phyloP scores from a whole-genome alignment of 1,140 invertebrate genomes.

The Hestina assimilis region DNA sequence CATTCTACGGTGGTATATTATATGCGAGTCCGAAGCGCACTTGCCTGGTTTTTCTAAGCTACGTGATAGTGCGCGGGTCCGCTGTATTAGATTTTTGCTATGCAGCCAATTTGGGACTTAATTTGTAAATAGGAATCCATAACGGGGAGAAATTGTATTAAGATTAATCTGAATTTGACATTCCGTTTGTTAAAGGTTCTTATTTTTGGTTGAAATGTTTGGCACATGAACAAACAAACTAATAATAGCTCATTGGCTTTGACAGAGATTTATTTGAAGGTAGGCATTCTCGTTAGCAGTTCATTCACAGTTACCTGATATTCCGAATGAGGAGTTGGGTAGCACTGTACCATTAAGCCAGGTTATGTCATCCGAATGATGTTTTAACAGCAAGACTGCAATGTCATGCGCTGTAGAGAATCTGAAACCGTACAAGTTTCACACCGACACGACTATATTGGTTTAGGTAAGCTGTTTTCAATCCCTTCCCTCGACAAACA shows the following conservation, averaged over 20 bases:
- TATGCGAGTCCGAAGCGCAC: too few species aligned
- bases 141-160: too few species aligned
- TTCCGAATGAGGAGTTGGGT: slow-evolving; percentile 55
- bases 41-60: too few species aligned
- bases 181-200: slow-evolving; percentile 11
- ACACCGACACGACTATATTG: slow-evolving; percentile 6
- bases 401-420: slow-evolving; percentile 58
- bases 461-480: slow-evolving; percentile 21
- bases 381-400: slow-evolving; percentile 48
- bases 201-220: slow-evolving; percentile 38
- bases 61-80: too few species aligned
- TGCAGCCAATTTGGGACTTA: too few species aligned
- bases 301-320: slow-evolving; percentile 57
- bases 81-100: too few species aligned
- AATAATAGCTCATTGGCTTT: slow-evolving; percentile 33
- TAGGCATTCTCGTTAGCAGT: slow-evolving; percentile 29
- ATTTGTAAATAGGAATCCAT: too few species aligned
- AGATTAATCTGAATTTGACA: neutral
- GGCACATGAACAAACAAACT: slow-evolving; percentile 31
- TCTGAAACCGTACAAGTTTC: slow-evolving; percentile 56
- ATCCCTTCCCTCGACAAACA: slow-evolving; percentile 17
- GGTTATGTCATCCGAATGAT: slow-evolving; percentile 39
- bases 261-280: slow-evolving; percentile 29
- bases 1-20: too few species aligned
- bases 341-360: slow-evolving; percentile 45